Base-by-base conservation (phyloP, 2,888 invertebrate species). In the Drosophila acutilabella region DNA sequence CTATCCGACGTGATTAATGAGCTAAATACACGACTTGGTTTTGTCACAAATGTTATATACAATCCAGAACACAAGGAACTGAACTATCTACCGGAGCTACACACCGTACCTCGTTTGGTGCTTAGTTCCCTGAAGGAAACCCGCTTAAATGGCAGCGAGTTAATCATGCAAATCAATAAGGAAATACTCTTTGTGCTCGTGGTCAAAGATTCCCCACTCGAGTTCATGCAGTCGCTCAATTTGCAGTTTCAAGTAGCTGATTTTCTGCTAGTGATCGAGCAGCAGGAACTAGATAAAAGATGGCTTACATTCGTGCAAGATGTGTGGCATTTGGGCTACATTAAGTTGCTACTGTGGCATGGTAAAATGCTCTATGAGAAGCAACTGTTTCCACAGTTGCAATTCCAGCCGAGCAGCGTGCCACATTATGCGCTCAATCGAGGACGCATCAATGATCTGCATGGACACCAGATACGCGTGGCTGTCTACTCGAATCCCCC, bases 401-500 rank as follows among this genome's bases (percentile, higher is more conserved):
- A n/a, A 0, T 42, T 82, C 0, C 0, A 30, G 0, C 36, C 47
- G 13, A 56, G 53, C 11, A 66, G 5, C 8, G 50, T 89, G 1
- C 36, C 23, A 4, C 16, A 26, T 0, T 88, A 88, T 18, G 47
- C 58, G 0, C 2, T 23, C 0, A 4, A 18, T 0, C 52, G 72
- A 0, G 53, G 38, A 18, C 4, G 48, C 0, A 13, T 52, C 0
- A 13, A 0, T 0, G 18, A 83, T 62, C 14, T 83, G 8, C 11
- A 81, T 14, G 82, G 86, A 0, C 45, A 58, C 8, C 50, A 59
- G 36, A 50, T 81, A 13, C 75, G 71, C 0, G 82, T 83, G 13
- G 89, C 88, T 2, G 61, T 54, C 50, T 83, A 83, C n/a, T 52
- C 60, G 2, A 89, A 73, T 45, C 62, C 66, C 0, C 89, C 83